Percentiles rank a stretch among this genome's conserved stretches.
Conservation (phyloP, 2,797 vertebrate species). For the Podargus strigoides region DNA sequence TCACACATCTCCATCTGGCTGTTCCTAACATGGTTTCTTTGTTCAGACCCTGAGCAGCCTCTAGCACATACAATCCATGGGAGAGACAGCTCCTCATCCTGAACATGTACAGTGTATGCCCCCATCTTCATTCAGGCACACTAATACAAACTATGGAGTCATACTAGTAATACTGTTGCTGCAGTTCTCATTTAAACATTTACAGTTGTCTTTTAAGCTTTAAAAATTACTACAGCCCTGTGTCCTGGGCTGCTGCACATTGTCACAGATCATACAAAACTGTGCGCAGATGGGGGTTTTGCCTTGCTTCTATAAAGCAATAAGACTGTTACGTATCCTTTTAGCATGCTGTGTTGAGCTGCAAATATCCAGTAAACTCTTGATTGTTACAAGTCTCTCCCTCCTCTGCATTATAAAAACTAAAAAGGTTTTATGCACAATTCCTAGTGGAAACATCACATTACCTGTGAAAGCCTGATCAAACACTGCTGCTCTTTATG, state of each 20-base stretch:
- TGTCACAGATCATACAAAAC: background rate
- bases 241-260: background rate
- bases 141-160: background rate
- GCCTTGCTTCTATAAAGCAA: background rate
- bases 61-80: rapidly evolving
- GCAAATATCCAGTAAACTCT: background rate
- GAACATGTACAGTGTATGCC: rapidly evolving
- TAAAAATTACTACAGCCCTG: background rate
- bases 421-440: slow-evolving; percentile 42
- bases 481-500: slow-evolving; percentile 60
- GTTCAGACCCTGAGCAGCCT: background rate
- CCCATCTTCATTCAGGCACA: background rate
- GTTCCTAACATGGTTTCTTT: background rate
- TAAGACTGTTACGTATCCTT: background rate
- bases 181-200: background rate
- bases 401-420: background rate
- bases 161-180: background rate
- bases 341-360: background rate
- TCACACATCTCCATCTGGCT: background rate
- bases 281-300: background rate
- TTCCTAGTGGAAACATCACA: slow-evolving; percentile 64
- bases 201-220: background rate
- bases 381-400: background rate
- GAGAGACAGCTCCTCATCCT: background rate
- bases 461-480: slow-evolving; percentile 48